Evolutionary conservation across 2,113 vertebrate species (phyloP).

Genomic region (western clawed frog (Xenopus tropicalis)): UCB_Xtro_10.0 CM004443.2:115944001-115944500

Average conservation of each 20-base stretch:
- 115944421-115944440: constrained; percentile 73
- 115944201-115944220: constrained; percentile 66
- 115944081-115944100: constrained; percentile 75
- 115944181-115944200: constrained; percentile 75
- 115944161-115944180: constrained; percentile 73
- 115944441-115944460: constrained; percentile 77
- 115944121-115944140: constrained; percentile 70
- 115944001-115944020: constrained; percentile 71
- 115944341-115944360: constrained; percentile 65
- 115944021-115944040: constrained; percentile 62
- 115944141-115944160: constrained; percentile 78
- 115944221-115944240: constrained; percentile 66
- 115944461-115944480: constrained; percentile 62
- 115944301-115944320: constrained; percentile 73
- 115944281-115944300: constrained; percentile 73
- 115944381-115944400: constrained; percentile 65
- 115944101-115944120: constrained; percentile 77
- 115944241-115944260: constrained; percentile 67
- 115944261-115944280: constrained; percentile 76
- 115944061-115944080: constrained; percentile 66
- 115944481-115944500: constrained; percentile 77
- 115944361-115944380: constrained; percentile 66
- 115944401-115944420: constrained; percentile 71
- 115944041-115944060: constrained; percentile 69
- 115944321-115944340: constrained; percentile 84